phyloP scores from a whole-genome alignment of 2,888 invertebrate species.

The Aphidoletes aphidimyza region DNA sequence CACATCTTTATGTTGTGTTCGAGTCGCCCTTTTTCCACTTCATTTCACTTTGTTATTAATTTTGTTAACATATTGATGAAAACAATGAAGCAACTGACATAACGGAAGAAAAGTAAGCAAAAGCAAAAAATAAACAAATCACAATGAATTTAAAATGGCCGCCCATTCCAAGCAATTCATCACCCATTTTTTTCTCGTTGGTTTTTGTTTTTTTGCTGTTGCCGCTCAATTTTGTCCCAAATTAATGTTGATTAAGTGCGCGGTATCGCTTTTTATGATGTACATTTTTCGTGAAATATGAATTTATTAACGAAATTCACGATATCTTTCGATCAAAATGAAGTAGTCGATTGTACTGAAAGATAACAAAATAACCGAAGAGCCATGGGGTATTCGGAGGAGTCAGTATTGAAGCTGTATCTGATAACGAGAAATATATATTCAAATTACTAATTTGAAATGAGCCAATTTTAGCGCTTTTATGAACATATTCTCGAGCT shows the following conservation, averaged over 20 bases:
- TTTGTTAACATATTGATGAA: constrained; percentile 30
- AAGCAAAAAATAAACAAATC: neutral
- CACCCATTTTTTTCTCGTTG: too few relatives aligned
- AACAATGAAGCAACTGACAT: neutral
- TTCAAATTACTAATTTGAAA: too few relatives aligned
- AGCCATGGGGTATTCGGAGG: too few relatives aligned
- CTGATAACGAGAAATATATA: too few relatives aligned
- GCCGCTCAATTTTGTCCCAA: neutral
- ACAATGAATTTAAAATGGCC: constrained; percentile 7
- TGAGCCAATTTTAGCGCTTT: neutral
- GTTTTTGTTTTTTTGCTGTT: neutral
- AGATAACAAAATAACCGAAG: too few relatives aligned
- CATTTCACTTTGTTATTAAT: constrained; percentile 38
- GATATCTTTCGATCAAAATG: neutral
- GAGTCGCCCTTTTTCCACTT: constrained; percentile 12
- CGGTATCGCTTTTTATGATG: neutral
- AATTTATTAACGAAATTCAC: neutral
- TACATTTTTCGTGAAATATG: neutral
- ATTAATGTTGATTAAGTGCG: constrained; percentile 14
- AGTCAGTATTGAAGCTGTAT: too few relatives aligned
- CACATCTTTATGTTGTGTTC: too few relatives aligned
- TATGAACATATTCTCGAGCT: neutral
- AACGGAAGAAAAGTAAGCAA: neutral
- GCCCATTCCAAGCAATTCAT: too few relatives aligned
- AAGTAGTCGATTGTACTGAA: too few relatives aligned